phyloP scores from a whole-genome alignment of 1,140 invertebrate species.

The Ctenoplectra terminalis region DNA sequence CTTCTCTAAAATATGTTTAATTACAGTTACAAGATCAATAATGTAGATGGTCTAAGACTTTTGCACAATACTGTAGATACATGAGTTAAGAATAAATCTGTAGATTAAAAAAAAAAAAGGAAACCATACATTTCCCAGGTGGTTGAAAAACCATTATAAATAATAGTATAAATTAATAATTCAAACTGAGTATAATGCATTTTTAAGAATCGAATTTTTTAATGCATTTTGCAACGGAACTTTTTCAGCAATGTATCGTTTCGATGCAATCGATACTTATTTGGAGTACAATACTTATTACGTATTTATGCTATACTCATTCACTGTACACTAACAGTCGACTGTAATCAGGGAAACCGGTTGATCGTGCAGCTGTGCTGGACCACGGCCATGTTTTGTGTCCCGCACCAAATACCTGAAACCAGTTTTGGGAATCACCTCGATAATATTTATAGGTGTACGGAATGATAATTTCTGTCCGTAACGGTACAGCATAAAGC shows the following conservation, averaged over 20 bases:
- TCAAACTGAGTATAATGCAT: no score
- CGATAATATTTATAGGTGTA: slow-evolving; percentile 61
- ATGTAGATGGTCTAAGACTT: no score
- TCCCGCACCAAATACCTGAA: slow-evolving; percentile 56
- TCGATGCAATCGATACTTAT: not conserved
- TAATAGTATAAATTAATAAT: no score
- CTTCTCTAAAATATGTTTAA: no score
- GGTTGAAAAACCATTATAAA: no score
- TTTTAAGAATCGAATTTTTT: no score
- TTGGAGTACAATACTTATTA: not conserved
- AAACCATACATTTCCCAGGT: no score
- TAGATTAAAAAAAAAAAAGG: no score
- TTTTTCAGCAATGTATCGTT: not conserved
- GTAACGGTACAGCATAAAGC: slow-evolving; percentile 42
- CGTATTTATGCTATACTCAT: not conserved
- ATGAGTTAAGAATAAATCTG: no score
- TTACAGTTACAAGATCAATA: no score
- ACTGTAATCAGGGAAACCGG: slow-evolving; percentile 49
- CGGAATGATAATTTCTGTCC: slow-evolving; percentile 53
- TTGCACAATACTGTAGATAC: no score
- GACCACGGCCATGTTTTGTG: slow-evolving; percentile 51
- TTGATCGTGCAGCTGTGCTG: slow-evolving; percentile 53
- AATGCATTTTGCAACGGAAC: no score
- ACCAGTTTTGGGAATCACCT: slow-evolving; percentile 63
- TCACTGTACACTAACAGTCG: slow-evolving; percentile 10